A percentile compares a stretch with the other conserved stretches of the same genome.
These are phyloP conservation scores for Sorex araneus DNA, from an alignment of 2,113 vertebrate species.

Conservation along the genomic window DNA sequence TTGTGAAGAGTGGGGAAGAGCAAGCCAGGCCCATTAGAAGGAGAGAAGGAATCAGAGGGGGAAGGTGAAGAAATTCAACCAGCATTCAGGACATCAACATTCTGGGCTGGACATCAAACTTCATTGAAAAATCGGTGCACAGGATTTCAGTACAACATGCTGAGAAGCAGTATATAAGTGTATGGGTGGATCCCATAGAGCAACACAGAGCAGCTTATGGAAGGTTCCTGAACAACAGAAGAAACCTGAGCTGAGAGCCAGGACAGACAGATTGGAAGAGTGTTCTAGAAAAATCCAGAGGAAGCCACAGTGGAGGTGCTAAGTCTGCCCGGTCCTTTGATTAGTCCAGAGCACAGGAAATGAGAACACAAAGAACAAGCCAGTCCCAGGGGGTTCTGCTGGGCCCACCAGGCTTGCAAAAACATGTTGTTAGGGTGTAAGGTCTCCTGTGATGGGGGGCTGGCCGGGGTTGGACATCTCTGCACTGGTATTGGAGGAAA, in stretches of 20 bases:
- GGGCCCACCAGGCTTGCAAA: too few species aligned
- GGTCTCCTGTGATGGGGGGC: too few species aligned
- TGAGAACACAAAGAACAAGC: neutral
- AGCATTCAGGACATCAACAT: neutral
- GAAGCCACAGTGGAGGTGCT: neutral
- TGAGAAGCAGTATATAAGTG: neutral
- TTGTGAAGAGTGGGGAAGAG: neutral
- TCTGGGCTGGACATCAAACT: neutral
- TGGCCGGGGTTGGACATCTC: neutral
- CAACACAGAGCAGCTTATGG: neutral
- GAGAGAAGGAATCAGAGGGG: neutral
- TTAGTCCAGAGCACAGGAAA: neutral
- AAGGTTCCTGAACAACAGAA: neutral
- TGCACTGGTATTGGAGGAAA: neutral
- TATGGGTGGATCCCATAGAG: neutral
- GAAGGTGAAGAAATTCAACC: neutral
- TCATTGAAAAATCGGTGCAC: neutral
- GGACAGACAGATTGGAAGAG: neutral
- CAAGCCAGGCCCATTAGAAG: neutral
- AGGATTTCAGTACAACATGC: neutral
- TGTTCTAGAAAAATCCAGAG: conserved; percentile 11
- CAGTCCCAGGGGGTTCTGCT: neutral
- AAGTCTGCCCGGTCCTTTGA: neutral
- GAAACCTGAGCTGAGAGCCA: neutral
- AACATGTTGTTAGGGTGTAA: too few species aligned